Percentiles rank a stretch among this genome's conserved stretches.
Conservation (phyloP, 2,888 invertebrate genomes). For the Steinernema carpocapsae region DNA sequence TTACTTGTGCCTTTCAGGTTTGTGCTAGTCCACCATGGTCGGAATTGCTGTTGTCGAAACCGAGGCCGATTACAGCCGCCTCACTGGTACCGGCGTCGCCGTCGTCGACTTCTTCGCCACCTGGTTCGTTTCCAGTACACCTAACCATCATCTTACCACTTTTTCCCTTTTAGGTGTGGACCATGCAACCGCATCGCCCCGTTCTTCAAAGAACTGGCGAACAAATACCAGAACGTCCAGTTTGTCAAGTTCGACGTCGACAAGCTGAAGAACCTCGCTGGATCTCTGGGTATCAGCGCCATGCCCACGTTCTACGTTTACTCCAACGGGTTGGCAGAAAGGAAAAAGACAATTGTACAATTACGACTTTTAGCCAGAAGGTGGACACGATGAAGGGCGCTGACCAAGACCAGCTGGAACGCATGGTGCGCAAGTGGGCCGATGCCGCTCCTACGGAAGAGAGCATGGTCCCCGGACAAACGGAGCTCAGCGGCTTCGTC, state of each 20-base stretch:
- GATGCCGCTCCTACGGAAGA: slow-evolving; percentile 46
- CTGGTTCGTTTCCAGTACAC: slow-evolving; percentile 37
- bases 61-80: not conserved
- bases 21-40: not conserved
- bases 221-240: slow-evolving; percentile 84
- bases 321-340: slow-evolving; percentile 73
- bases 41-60: slow-evolving; percentile 9
- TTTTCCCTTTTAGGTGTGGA: slow-evolving; percentile 82
- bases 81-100: not conserved
- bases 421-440: slow-evolving; percentile 80
- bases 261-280: slow-evolving; percentile 73
- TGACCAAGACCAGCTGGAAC: slow-evolving; percentile 81
- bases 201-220: slow-evolving; percentile 84
- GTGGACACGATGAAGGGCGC: slow-evolving; percentile 88
- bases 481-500: slow-evolving; percentile 86
- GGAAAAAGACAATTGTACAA: not conserved
- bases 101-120: slow-evolving; percentile 52
- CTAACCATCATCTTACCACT: not conserved
- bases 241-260: slow-evolving; percentile 88
- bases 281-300: slow-evolving; percentile 85
- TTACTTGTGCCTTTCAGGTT: too few relatives aligned
- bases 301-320: slow-evolving; percentile 99
- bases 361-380: slow-evolving; percentile 73
- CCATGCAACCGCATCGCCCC: slow-evolving; percentile 95
- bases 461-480: slow-evolving; percentile 73